Evolutionary conservation across 2,113 vertebrate species (phyloP).

Genomic region (Nanorana parkeri): DNA sequence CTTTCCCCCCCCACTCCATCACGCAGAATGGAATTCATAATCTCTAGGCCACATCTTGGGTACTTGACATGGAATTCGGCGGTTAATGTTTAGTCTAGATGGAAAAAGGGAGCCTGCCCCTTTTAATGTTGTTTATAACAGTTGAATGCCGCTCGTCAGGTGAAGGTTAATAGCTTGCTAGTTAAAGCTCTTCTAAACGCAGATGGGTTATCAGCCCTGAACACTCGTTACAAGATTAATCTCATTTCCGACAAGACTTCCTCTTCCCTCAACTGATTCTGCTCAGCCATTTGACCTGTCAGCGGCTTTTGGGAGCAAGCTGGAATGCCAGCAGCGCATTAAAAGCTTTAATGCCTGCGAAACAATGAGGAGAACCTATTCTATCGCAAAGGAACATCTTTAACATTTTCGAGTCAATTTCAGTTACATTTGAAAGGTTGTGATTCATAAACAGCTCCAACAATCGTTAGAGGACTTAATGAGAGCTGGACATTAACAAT

Average conservation of each 20-base stretch:
- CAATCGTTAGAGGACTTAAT: constrained; percentile 57
- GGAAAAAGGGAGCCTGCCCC: constrained; percentile 64
- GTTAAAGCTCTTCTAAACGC: constrained; percentile 79
- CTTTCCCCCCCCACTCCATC: not conserved
- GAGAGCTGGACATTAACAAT: constrained; percentile 26
- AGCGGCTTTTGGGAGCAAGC: constrained; percentile 77
- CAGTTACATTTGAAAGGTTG: constrained; percentile 63
- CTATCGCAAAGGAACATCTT: constrained; percentile 79
- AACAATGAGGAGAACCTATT: constrained; percentile 72
- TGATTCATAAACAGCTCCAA: constrained; percentile 71
- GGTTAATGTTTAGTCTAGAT: constrained; percentile 74
- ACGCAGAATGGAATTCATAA: constrained; percentile 12
- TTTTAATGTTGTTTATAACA: constrained; percentile 80
- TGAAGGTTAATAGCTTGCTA: constrained; percentile 84
- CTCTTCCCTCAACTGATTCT: constrained; percentile 88
- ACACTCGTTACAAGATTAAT: constrained; percentile 88
- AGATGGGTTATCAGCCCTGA: constrained; percentile 88
- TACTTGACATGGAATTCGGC: constrained; percentile 67
- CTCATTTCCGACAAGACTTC: constrained; percentile 88
- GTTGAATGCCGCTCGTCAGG: constrained; percentile 78
- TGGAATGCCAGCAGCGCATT: constrained; percentile 72
- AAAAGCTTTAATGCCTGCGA: constrained; percentile 61
- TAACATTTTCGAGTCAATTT: constrained; percentile 68
- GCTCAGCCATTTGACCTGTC: constrained; percentile 80
- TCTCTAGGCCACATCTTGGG: constrained; percentile 60